These are phyloP conservation scores for Philotrypesis tridentata DNA, from an alignment of 1,140 invertebrate genomes.

Conservation along the genomic window DNA sequence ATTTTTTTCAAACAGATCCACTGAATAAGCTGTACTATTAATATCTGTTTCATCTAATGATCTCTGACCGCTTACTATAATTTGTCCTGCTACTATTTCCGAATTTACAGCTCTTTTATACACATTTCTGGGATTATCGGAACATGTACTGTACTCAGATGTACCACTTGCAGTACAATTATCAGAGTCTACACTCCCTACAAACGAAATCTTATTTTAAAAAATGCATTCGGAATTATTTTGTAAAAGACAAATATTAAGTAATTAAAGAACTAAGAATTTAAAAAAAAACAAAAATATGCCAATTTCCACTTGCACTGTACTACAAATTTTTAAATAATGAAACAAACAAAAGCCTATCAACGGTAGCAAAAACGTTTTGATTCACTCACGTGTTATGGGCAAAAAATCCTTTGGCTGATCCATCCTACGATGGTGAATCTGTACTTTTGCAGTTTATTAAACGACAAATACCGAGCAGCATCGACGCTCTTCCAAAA, in stretches of 20 bases:
- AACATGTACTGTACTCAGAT: conserved; percentile 46
- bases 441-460: background rate
- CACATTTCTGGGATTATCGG: conserved; percentile 26
- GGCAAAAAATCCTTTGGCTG: background rate
- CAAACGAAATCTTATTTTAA: background rate
- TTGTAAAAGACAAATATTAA: too few species aligned
- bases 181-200: background rate
- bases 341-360: background rate
- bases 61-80: background rate
- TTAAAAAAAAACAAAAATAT: background rate
- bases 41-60: background rate
- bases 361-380: background rate
- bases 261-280: too few species aligned
- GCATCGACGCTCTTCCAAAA: background rate
- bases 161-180: background rate
- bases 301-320: too few species aligned
- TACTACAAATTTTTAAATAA: too few species aligned
- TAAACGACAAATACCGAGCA: background rate
- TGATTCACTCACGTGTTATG: background rate
- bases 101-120: background rate
- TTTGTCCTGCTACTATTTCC: conserved; percentile 17
- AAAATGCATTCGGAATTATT: too few species aligned
- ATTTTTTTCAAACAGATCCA: conserved; percentile 42
- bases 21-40: conserved; percentile 29
- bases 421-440: background rate